Evolutionary conservation across 2,113 vertebrate species (phyloP).

Genomic region (Puma concolor): DNA sequence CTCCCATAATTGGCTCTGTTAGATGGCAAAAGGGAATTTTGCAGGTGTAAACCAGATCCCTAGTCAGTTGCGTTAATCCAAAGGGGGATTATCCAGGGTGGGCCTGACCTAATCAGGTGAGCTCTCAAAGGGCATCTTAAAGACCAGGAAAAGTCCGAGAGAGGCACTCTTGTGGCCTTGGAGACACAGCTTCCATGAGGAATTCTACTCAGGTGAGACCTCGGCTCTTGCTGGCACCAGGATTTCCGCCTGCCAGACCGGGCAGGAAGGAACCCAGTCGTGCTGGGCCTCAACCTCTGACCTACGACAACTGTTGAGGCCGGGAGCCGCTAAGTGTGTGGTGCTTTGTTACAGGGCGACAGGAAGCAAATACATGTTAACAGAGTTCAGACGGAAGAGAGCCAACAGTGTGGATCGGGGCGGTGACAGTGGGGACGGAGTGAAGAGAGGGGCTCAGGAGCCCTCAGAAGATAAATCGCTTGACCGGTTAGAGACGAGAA

Average conservation of each 20-base stretch:
- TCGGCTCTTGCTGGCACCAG: too few relatives aligned
- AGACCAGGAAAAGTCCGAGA: background rate
- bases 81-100: background rate
- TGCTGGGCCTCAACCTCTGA: background rate
- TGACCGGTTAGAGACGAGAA: background rate
- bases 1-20: background rate
- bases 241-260: background rate
- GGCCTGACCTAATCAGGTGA: background rate
- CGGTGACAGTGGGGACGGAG: background rate
- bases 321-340: background rate
- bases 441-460: background rate
- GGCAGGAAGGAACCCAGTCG: background rate
- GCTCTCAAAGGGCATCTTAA: background rate
- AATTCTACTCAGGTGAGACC: background rate
- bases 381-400: too few relatives aligned
- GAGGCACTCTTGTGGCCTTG: background rate
- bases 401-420: background rate
- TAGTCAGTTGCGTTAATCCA: background rate
- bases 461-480: background rate
- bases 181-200: background rate
- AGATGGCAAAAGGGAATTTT: background rate
- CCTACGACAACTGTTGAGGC: fast-evolving
- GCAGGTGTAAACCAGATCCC: background rate
- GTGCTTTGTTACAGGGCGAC: background rate
- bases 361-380: background rate